A percentile compares a stretch with the other conserved stretches of the same genome.
Conservation (phyloP, 1,140 invertebrate genomes). For the Sarcophaga peregrina region DNA sequence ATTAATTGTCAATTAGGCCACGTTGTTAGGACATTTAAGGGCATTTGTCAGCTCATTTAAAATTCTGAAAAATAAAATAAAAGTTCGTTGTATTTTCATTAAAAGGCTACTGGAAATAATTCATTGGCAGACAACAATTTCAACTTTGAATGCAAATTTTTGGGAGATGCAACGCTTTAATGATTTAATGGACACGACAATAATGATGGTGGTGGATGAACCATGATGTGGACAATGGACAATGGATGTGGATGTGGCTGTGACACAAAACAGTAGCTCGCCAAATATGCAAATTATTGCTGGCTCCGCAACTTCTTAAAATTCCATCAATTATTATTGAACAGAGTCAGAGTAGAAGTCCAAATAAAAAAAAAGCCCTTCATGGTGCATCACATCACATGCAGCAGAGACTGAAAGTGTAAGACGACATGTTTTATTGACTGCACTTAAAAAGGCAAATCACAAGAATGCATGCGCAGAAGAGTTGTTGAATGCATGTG, state of each 20-base stretch:
- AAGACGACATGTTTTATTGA: conserved; percentile 5
- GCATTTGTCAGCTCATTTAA: background rate
- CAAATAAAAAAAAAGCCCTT: background rate
- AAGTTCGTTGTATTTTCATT: background rate
- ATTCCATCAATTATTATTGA: no score
- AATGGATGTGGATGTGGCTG: background rate
- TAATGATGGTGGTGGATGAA: no score
- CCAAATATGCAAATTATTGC: background rate
- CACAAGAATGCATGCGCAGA: background rate
- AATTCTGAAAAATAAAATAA: no score
- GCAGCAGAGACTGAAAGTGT: background rate
- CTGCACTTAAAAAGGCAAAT: background rate
- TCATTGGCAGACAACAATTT: background rate
- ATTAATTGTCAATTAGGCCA: conserved; percentile 12
- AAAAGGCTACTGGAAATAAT: background rate
- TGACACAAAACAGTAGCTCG: background rate
- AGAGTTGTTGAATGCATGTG: background rate
- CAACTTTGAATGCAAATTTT: background rate
- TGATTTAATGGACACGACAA: conserved; percentile 15
- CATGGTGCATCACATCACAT: background rate
- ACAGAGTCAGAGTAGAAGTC: no score
- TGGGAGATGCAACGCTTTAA: background rate
- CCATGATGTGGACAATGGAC: no score
- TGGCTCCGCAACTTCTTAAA: no score
- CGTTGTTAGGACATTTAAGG: background rate